Evolutionary conservation across 2,113 vertebrate genomes (phyloP).

Genomic region (Paraplagusia blochii): DNA sequence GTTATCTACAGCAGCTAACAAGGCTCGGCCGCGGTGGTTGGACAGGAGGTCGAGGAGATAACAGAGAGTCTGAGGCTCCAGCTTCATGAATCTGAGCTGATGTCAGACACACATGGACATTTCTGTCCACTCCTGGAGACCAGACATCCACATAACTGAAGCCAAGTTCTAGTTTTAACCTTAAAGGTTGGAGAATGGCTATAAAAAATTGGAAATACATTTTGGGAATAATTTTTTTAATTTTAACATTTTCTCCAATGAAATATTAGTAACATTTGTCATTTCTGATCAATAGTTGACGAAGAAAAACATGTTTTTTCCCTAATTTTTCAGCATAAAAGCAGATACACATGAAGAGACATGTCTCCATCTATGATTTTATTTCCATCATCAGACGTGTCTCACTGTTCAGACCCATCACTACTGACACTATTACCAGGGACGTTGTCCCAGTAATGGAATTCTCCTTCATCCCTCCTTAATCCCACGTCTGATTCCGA

Average conservation of each 20-base stretch:
- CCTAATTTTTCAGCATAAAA: not conserved
- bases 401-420: slow-evolving; percentile 29
- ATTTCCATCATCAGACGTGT: slow-evolving; percentile 26
- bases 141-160: too few species aligned
- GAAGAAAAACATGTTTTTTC: too few species aligned
- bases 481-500: slow-evolving; percentile 47
- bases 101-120: slow-evolving; percentile 19
- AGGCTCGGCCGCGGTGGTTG: slow-evolving; percentile 44
- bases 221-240: too few species aligned
- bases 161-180: too few species aligned
- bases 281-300: too few species aligned
- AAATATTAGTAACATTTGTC: too few species aligned
- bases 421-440: slow-evolving; percentile 41
- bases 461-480: slow-evolving; percentile 43
- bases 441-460: slow-evolving; percentile 56
- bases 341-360: slow-evolving; percentile 6
- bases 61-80: slow-evolving; percentile 31
- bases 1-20: slow-evolving; percentile 66
- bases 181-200: too few species aligned
- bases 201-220: too few species aligned
- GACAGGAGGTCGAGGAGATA: slow-evolving; percentile 53
- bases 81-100: slow-evolving; percentile 34
- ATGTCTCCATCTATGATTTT: slow-evolving; percentile 21
- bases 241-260: too few species aligned
- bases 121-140: too few species aligned